Evolutionary conservation across 2,888 invertebrate genomes (phyloP).

Genomic region (Elysia crispata): DNA sequence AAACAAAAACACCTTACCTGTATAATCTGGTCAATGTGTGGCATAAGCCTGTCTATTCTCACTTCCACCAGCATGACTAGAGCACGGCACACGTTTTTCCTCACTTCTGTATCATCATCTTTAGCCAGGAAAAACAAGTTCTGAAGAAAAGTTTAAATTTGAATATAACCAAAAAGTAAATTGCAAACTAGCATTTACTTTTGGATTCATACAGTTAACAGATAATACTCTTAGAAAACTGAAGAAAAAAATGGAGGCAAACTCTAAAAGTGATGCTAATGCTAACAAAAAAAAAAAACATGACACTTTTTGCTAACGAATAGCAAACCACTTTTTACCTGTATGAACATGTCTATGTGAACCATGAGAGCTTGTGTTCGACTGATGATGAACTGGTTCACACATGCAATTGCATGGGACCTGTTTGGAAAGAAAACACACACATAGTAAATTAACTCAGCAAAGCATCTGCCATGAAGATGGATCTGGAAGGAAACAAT

Average conservation of each 20-base stretch:
- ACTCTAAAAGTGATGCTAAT: no score
- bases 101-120: conserved; percentile 97
- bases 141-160: conserved; percentile 73
- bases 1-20: conserved; percentile 85
- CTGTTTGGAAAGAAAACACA: no score
- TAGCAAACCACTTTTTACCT: conserved; percentile 76
- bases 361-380: conserved; percentile 95
- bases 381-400: conserved; percentile 98
- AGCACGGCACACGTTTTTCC: conserved; percentile 98
- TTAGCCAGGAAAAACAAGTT: conserved; percentile 95
- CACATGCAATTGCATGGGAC: conserved; percentile 98
- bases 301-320: no score
- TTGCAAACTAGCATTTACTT: not conserved
- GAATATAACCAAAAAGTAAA: not conserved
- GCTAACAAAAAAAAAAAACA: no score
- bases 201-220: not conserved
- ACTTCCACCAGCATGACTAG: conserved; percentile 97
- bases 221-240: no score
- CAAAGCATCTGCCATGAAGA: no score
- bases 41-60: conserved; percentile 93
- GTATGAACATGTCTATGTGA: conserved; percentile 95
- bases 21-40: conserved; percentile 96
- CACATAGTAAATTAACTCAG: no score
- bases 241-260: no score
- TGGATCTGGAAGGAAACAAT: no score